Evolutionary conservation across 2,113 vertebrate genomes (phyloP).

Genomic region (Chlorodrepanis virens): DNA sequence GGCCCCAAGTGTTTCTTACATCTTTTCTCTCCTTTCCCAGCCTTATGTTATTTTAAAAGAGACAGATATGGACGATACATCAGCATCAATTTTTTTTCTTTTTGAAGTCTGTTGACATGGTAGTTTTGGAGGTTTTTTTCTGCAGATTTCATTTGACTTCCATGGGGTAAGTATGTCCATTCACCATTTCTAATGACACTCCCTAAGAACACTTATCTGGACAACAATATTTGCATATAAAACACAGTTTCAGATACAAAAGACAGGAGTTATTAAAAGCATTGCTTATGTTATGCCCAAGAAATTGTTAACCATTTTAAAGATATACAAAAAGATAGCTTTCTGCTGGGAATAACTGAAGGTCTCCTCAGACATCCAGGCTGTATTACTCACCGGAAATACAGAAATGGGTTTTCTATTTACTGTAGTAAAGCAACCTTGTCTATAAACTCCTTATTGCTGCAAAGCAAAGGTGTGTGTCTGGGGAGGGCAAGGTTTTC

Average conservation of each 20-base stretch:
- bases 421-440: conserved; percentile 23
- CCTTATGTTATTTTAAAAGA: neutral
- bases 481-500: conserved; percentile 49
- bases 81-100: neutral
- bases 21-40: neutral
- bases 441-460: conserved; percentile 55
- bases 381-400: neutral
- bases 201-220: neutral
- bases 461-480: conserved; percentile 54
- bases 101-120: neutral
- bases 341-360: neutral
- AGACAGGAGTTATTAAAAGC: neutral
- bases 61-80: neutral
- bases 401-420: conserved; percentile 33
- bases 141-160: neutral
- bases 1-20: neutral
- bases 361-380: conserved; percentile 1
- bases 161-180: neutral
- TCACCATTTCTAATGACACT: neutral
- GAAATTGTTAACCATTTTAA: neutral
- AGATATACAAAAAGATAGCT: neutral
- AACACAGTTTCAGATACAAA: neutral
- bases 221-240: neutral
- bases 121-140: neutral
- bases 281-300: neutral